Conservation (phyloP, 1,140 invertebrate genomes). For the Globodera rostochiensis region DNA sequence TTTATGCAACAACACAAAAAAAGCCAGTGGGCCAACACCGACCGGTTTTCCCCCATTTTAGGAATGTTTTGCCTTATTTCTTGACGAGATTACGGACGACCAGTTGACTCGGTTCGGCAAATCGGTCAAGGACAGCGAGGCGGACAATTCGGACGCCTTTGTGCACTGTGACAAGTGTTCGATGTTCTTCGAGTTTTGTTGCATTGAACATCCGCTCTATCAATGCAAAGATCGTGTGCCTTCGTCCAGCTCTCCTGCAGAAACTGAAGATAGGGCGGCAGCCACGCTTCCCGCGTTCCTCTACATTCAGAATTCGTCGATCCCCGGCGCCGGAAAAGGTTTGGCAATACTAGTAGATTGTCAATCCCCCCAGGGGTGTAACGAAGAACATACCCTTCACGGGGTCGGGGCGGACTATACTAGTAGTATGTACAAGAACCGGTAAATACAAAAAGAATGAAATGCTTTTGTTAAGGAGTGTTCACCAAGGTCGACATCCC, state of each 20-base stretch:
- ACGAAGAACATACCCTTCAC: too few relatives aligned
- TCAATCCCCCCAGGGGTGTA: background rate
- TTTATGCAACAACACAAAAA: too few relatives aligned
- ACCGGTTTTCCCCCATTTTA: conserved; percentile 11
- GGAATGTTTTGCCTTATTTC: conserved; percentile 4
- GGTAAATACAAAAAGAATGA: background rate
- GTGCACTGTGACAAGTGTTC: conserved; percentile 35
- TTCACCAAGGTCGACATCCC: conserved; percentile 40
- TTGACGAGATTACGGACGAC: conserved; percentile 24
- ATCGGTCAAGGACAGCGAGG: conserved; percentile 11
- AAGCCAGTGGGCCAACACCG: too few relatives aligned
- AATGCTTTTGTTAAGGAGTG: conserved; percentile 23
- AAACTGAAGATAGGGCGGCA: conserved; percentile 28
- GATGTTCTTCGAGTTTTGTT: conserved; percentile 24
- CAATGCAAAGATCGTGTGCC: conserved; percentile 27
- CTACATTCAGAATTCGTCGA: conserved; percentile 28
- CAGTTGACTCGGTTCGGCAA: conserved; percentile 17
- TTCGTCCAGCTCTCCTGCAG: background rate
- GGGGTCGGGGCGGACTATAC: too few relatives aligned
- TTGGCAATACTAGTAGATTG: background rate
- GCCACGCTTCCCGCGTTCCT: conserved; percentile 34
- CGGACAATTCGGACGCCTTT: conserved; percentile 18
- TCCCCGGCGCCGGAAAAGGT: conserved; percentile 38
- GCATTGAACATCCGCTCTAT: conserved; percentile 35
- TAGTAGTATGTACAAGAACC: too few relatives aligned